A percentile compares a stretch with the other conserved stretches of the same genome.
Conservation (phyloP, 2,888 invertebrate species). For the Drosophila seclusa region DNA sequence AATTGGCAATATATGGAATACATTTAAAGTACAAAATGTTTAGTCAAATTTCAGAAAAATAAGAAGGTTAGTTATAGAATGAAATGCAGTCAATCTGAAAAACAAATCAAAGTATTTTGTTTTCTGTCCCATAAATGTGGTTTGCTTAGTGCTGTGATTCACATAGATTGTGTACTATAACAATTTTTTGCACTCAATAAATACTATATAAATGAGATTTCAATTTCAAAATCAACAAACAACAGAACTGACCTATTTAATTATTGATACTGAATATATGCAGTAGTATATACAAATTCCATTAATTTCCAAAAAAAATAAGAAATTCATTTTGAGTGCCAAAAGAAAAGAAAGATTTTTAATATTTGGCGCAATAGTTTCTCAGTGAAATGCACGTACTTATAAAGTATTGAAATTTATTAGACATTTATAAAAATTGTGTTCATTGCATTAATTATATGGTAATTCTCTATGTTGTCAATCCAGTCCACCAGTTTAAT, state of each 20-base stretch:
- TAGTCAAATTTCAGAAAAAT: neutral
- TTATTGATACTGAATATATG: constrained; percentile 19
- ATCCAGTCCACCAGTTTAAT: neutral
- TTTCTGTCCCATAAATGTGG: neutral
- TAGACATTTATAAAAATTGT: neutral
- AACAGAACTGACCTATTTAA: constrained; percentile 58
- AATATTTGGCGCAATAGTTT: neutral
- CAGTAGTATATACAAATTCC: neutral
- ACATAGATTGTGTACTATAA: constrained; percentile 23
- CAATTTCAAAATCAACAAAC: constrained; percentile 23
- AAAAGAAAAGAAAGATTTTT: neutral
- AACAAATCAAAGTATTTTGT: neutral
- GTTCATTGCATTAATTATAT: neutral
- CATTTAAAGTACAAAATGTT: neutral
- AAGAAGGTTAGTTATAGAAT: neutral
- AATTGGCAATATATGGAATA: neutral
- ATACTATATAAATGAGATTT: constrained; percentile 16
- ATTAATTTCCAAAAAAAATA: neutral
- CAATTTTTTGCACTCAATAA: constrained; percentile 19
- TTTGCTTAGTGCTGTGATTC: constrained; percentile 14
- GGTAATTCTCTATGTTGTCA: neutral
- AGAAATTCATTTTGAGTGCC: neutral
- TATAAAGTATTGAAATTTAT: neutral
- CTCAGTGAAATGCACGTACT: neutral
- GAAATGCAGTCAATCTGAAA: neutral